These are phyloP conservation scores for Ormia ochracea DNA, from an alignment of 2,888 invertebrate species.

Conservation along the genomic window DNA sequence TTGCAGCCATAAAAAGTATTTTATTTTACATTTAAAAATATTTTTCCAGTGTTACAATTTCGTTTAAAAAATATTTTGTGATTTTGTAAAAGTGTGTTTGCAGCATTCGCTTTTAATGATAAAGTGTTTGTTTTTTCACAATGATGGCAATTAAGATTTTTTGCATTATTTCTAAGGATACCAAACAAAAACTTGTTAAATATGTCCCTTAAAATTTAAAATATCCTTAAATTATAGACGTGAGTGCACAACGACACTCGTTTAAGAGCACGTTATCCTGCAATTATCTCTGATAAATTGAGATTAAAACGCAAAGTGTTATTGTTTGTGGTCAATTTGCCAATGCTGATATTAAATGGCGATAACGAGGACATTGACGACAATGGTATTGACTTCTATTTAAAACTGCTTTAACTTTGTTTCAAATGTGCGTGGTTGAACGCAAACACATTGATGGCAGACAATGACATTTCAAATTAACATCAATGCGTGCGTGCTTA, in stretches of 20 bases:
- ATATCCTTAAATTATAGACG: not conserved
- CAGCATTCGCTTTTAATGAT: too few species aligned
- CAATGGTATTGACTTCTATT: not conserved
- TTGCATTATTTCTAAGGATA: too few species aligned
- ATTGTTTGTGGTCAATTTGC: slow-evolving; percentile 2
- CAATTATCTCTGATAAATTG: not conserved
- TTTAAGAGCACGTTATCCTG: not conserved
- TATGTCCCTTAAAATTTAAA: not conserved
- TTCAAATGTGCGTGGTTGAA: not conserved
- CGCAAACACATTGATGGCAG: not conserved
- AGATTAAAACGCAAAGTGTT: not conserved
- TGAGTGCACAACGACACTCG: not conserved
- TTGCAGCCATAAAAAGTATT: too few species aligned
- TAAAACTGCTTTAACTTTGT: not conserved
- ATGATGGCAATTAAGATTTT: too few species aligned
- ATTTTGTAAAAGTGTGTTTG: too few species aligned
- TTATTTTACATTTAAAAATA: too few species aligned
- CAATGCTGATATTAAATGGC: slow-evolving; percentile 2
- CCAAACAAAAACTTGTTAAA: too few species aligned
- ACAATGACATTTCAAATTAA: not conserved
- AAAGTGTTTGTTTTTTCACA: too few species aligned
- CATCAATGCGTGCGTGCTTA: not conserved
- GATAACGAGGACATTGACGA: not conserved
- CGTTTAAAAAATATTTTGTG: too few species aligned
- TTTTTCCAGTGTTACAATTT: too few species aligned